phyloP scores from a whole-genome alignment of 2,113 vertebrate genomes.

The Aleadryas rufinucha region DNA sequence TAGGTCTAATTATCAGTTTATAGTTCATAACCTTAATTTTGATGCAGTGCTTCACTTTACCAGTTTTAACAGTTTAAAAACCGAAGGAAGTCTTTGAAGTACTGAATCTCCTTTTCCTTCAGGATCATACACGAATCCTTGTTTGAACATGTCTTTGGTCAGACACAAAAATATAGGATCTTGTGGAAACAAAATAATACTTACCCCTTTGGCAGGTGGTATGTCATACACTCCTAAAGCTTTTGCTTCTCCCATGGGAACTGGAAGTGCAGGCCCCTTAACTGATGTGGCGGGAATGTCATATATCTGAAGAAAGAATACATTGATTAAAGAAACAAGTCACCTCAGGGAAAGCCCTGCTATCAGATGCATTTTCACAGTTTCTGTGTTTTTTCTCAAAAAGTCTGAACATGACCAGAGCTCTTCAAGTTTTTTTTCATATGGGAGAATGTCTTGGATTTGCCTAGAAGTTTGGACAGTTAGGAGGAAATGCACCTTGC shows the following conservation, averaged over 20 bases:
- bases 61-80: neutral
- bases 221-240: conserved; percentile 87
- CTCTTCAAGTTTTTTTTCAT: neutral
- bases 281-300: conserved; percentile 84
- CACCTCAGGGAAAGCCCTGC: neutral
- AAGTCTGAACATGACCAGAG: neutral
- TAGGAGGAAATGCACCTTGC: neutral
- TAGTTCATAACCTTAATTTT: neutral
- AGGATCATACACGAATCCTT: neutral
- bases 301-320: conserved; percentile 82
- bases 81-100: neutral
- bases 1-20: neutral
- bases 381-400: neutral
- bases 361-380: neutral
- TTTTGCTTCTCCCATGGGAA: conserved; percentile 68
- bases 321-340: neutral
- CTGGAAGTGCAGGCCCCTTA: conserved; percentile 63
- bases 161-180: neutral
- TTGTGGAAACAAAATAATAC: neutral
- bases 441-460: neutral
- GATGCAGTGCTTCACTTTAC: neutral
- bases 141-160: neutral
- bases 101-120: neutral
- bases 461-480: neutral
- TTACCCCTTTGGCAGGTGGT: conserved; percentile 81